Evolutionary conservation across 2,113 vertebrate species (phyloP).

Genomic region (Tautogolabrus adspersus): DNA sequence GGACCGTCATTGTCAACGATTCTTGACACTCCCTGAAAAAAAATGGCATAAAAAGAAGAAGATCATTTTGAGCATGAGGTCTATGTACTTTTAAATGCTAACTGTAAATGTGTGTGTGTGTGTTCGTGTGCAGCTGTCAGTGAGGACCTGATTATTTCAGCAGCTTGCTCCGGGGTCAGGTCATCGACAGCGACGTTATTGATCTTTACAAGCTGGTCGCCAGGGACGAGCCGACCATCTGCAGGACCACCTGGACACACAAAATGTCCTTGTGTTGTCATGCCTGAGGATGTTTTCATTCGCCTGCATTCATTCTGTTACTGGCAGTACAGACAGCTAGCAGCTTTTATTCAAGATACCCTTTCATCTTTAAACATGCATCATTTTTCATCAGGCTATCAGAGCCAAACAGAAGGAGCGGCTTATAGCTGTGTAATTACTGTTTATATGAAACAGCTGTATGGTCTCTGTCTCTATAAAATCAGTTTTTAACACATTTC

Average conservation of each 20-base stretch:
- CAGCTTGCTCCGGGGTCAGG: constrained; percentile 86
- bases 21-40: constrained; percentile 88
- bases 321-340: constrained; percentile 11
- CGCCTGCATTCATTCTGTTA: constrained; percentile 21
- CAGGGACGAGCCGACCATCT: constrained; percentile 91
- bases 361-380: constrained; percentile 54
- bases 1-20: constrained; percentile 87
- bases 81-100: not conserved
- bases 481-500: not conserved
- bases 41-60: not conserved
- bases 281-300: constrained; percentile 24
- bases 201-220: constrained; percentile 92
- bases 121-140: constrained; percentile 18
- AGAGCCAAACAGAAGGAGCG: not conserved
- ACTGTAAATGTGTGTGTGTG: not conserved
- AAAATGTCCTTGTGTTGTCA: constrained; percentile 64
- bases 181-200: constrained; percentile 86
- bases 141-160: constrained; percentile 90
- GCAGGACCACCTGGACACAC: constrained; percentile 89
- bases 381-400: constrained; percentile 19
- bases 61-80: not conserved
- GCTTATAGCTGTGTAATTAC: not conserved
- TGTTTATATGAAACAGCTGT: not conserved
- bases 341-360: constrained; percentile 26
- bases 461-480: not conserved